These are phyloP conservation scores for Platycheirus rosarum DNA, from an alignment of 2,888 invertebrate genomes.

Conservation along the genomic window DNA sequence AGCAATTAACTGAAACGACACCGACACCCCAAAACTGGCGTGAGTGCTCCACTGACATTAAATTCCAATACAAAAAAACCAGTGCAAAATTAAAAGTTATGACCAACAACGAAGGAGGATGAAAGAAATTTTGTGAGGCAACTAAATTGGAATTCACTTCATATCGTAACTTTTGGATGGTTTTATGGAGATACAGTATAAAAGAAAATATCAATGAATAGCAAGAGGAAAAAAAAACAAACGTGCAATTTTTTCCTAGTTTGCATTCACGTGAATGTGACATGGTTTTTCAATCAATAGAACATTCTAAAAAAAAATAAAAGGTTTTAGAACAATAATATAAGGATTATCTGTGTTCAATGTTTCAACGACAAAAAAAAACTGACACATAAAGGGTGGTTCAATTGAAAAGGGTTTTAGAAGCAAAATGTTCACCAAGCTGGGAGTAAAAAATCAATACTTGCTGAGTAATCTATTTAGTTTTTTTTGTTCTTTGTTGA, in stretches of 20 bases:
- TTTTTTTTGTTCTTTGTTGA: background rate
- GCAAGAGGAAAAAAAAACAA: background rate
- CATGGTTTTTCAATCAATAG: slow-evolving; percentile 57
- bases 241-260: slow-evolving; percentile 3
- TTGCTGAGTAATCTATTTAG: background rate
- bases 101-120: background rate
- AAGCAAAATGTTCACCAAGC: slow-evolving; percentile 37
- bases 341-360: slow-evolving; percentile 31
- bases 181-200: background rate
- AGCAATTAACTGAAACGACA: too few relatives aligned
- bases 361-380: slow-evolving; percentile 1
- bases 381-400: background rate
- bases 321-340: slow-evolving; percentile 37
- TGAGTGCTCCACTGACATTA: background rate
- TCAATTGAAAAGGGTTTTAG: background rate
- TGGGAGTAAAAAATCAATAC: slow-evolving; percentile 43
- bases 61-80: background rate
- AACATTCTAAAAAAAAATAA: slow-evolving; percentile 58
- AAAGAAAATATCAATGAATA: slow-evolving; percentile 3
- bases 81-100: background rate
- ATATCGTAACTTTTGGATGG: background rate
- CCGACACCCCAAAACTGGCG: too few relatives aligned
- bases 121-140: background rate
- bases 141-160: background rate
- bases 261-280: slow-evolving; percentile 32